Conservation (phyloP, 2,113 vertebrate species). For the Hipposideros armiger region DNA sequence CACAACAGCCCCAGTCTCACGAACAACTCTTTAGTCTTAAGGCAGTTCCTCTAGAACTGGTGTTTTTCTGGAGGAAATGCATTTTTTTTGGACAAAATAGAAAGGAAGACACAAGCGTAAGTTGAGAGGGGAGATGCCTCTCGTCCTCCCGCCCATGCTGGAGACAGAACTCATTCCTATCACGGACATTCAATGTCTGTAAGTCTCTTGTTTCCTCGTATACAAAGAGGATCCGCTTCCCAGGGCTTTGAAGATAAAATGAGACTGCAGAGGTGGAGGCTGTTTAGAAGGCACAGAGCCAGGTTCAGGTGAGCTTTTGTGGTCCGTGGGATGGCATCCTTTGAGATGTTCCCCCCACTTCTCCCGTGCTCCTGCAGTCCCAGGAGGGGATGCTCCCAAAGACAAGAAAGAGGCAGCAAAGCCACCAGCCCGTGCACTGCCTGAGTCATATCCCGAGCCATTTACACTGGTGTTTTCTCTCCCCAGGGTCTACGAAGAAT, state of each 20-base stretch:
- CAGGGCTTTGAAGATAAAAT: neutral
- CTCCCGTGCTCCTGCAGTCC: neutral
- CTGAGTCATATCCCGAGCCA: neutral
- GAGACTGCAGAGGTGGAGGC: neutral
- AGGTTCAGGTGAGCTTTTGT: neutral
- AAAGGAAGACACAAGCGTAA: neutral
- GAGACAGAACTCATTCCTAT: neutral
- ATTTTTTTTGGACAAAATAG: neutral
- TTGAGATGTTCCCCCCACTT: neutral
- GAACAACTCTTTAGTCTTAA: neutral
- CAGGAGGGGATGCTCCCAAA: neutral
- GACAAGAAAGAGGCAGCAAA: neutral
- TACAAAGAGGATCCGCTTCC: neutral
- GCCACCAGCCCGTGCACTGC: neutral
- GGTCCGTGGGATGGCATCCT: neutral
- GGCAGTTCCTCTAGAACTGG: neutral
- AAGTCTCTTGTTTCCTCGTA: neutral
- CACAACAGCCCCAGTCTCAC: neutral
- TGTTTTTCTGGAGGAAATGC: neutral
- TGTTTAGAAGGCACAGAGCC: neutral
- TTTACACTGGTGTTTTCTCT: conserved; percentile 64
- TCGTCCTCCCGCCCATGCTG: too few species aligned
- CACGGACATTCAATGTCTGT: neutral
- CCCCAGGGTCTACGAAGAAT: conserved; percentile 90
- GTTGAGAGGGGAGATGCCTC: neutral